A percentile compares a stretch with the other conserved stretches of the same genome.
Conservation (phyloP, 2,888 invertebrate species). For the Drosophila antonietae region DNA sequence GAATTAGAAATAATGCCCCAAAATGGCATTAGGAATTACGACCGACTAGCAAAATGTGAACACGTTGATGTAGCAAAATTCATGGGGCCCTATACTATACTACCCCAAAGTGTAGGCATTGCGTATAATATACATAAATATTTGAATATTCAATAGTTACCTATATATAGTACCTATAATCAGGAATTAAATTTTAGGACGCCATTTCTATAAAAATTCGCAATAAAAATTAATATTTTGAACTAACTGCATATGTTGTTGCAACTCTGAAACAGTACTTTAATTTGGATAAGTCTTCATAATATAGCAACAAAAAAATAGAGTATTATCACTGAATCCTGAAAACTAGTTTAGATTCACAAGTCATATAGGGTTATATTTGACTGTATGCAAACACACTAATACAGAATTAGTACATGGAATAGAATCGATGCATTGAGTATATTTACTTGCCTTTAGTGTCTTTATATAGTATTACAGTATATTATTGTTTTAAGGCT, state of each 20-base stretch:
- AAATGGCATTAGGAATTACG: constrained; percentile 14
- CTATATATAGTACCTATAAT: constrained; percentile 1
- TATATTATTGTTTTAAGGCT: constrained; percentile 3
- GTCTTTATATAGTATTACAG: neutral
- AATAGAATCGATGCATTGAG: neutral
- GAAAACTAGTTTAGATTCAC: neutral
- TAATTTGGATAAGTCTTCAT: neutral
- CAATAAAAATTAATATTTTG: constrained; percentile 49
- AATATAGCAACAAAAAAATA: neutral
- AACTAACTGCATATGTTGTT: neutral
- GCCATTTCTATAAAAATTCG: constrained; percentile 31
- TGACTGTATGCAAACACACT: neutral
- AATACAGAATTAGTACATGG: neutral
- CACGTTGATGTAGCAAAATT: constrained; percentile 38
- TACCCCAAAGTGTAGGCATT: constrained; percentile 11
- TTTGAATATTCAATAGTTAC: constrained; percentile 3
- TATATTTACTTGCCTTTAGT: neutral
- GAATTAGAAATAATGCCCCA: constrained; percentile 16
- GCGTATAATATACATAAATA: constrained; percentile 23
- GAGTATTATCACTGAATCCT: neutral
- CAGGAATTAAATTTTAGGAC: constrained; percentile 9
- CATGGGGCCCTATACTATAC: neutral
- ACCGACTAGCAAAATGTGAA: constrained; percentile 29
- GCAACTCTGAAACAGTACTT: too few species aligned
- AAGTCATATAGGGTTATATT: neutral